Evolutionary conservation across 2,888 invertebrate genomes (phyloP).

Genomic region (Alentia gelatinosa): DNA sequence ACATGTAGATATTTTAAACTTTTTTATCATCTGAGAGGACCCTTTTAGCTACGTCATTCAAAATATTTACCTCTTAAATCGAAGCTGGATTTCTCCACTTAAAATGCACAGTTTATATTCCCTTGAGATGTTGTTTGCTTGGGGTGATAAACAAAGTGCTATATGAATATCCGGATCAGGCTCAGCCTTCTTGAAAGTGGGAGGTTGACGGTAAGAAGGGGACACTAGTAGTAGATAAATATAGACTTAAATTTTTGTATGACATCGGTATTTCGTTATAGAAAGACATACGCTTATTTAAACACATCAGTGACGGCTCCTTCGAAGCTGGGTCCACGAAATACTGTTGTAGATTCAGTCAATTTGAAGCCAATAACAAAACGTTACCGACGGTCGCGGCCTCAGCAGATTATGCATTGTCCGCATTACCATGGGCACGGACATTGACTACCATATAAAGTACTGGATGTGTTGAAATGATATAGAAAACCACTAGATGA

Average conservation of each 20-base stretch:
- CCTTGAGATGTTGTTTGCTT: not conserved
- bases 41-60: too few species aligned
- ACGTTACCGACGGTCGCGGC: not conserved
- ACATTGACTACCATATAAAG: not conserved
- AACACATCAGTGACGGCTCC: not conserved
- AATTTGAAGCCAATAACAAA: not conserved
- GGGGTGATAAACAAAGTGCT: not conserved
- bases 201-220: constrained; percentile 37
- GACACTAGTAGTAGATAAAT: too few species aligned
- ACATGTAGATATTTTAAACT: too few species aligned
- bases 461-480: too few species aligned
- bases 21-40: too few species aligned
- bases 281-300: not conserved
- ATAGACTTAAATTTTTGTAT: not conserved
- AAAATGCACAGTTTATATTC: not conserved
- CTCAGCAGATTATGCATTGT: not conserved
- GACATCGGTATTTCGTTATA: not conserved
- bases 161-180: constrained; percentile 26
- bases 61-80: too few species aligned
- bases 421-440: constrained; percentile 7
- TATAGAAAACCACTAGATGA: too few species aligned
- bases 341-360: not conserved
- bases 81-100: not conserved
- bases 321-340: not conserved
- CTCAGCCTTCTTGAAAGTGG: constrained; percentile 39